Evolutionary conservation across 2,888 invertebrate genomes (phyloP).

Genomic region (Ophion obscuratus): DNA sequence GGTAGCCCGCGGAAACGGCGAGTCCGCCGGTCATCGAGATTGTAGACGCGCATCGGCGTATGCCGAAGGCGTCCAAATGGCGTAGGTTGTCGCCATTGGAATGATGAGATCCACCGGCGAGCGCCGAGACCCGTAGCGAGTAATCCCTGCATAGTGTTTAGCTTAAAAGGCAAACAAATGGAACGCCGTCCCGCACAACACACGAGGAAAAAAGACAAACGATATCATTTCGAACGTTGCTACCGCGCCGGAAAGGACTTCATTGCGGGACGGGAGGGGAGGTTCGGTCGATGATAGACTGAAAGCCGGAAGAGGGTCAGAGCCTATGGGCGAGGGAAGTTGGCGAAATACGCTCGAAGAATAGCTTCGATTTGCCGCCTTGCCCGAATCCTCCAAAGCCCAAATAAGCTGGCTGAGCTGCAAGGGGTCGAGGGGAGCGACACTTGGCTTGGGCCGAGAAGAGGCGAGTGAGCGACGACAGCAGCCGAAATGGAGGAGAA

Average conservation of each 20-base stretch:
- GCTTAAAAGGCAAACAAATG: background rate
- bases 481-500: conserved; percentile 84
- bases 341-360: background rate
- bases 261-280: background rate
- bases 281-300: too few relatives aligned
- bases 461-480: conserved; percentile 74
- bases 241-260: background rate
- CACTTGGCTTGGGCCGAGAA: conserved; percentile 46
- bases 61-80: conserved; percentile 4
- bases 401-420: too few relatives aligned
- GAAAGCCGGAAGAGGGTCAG: too few relatives aligned
- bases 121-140: background rate
- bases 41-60: conserved; percentile 18
- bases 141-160: background rate
- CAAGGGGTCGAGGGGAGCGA: conserved; percentile 11
- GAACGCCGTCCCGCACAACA: too few relatives aligned
- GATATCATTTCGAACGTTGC: background rate
- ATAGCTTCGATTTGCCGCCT: conserved; percentile 35
- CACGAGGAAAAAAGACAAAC: background rate
- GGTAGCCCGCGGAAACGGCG: background rate
- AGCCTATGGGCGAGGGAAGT: too few relatives aligned
- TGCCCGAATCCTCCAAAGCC: background rate
- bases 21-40: background rate
- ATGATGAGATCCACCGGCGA: conserved; percentile 10
- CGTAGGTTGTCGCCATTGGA: conserved; percentile 22